Evolutionary conservation across 2,113 vertebrate species (phyloP).

Genomic region (Tapirus terrestris): DNA sequence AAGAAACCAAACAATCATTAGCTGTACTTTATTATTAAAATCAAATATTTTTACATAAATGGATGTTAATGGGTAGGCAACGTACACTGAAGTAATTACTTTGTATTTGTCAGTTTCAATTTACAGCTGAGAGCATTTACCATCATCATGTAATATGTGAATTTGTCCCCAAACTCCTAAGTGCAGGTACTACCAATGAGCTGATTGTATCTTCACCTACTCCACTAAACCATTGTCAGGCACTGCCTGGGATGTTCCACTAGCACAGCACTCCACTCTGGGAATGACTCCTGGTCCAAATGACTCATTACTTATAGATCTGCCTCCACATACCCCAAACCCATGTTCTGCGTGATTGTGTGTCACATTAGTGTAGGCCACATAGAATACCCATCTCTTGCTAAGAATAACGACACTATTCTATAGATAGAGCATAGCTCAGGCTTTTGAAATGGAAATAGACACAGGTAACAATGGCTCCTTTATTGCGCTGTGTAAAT

Average conservation of each 20-base stretch:
- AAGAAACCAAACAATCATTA: slow-evolving; percentile 57
- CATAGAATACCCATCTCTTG: slow-evolving; percentile 7
- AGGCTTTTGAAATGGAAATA: slow-evolving; percentile 59
- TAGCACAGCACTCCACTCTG: background rate
- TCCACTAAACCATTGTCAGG: background rate
- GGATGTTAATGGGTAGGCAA: slow-evolving; percentile 49
- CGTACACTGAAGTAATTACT: background rate
- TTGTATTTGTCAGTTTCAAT: slow-evolving; percentile 42
- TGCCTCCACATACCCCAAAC: background rate
- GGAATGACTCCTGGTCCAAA: background rate
- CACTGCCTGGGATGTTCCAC: background rate
- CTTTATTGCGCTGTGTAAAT: slow-evolving; percentile 31
- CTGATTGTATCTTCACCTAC: slow-evolving; percentile 18
- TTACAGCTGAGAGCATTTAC: background rate
- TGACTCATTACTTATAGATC: background rate
- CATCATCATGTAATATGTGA: background rate
- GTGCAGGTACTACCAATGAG: background rate
- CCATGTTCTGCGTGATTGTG: background rate
- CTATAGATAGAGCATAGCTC: background rate
- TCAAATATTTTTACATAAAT: slow-evolving; percentile 61
- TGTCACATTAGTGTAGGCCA: background rate
- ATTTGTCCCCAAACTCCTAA: background rate
- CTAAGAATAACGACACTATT: slow-evolving; percentile 13
- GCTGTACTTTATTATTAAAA: slow-evolving; percentile 61
- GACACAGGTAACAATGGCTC: background rate